Conservation (phyloP, 2,797 vertebrate species). For the Notamacropus eugenii region DNA sequence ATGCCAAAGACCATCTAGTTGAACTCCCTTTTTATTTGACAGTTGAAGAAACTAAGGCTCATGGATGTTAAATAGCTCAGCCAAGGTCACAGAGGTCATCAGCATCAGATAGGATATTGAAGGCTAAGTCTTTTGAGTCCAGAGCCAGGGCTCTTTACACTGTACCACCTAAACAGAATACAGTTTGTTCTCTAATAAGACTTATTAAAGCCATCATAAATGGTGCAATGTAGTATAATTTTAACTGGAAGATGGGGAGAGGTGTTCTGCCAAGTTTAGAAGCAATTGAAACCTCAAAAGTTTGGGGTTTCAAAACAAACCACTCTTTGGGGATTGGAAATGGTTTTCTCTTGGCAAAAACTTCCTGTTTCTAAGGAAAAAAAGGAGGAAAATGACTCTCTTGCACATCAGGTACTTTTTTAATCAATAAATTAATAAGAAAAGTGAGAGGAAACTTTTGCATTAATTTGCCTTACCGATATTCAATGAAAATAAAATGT, state of each 20-base stretch:
- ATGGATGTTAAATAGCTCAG: neutral
- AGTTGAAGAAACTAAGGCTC: neutral
- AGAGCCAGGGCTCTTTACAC: neutral
- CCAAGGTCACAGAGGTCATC: neutral
- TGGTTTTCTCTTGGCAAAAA: conserved; percentile 6
- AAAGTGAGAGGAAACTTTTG: conserved; percentile 47
- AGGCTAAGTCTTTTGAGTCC: neutral
- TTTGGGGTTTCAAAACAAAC: conserved; percentile 35
- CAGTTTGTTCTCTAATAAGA: neutral
- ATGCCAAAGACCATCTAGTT: neutral
- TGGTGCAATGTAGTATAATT: neutral
- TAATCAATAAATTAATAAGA: conserved; percentile 36
- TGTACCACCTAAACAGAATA: neutral
- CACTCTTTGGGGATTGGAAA: conserved; percentile 13
- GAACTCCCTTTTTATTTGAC: neutral
- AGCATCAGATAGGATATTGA: neutral
- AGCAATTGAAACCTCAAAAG: conserved; percentile 24
- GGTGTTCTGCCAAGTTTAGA: conserved; percentile 13
- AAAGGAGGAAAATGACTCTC: neutral
- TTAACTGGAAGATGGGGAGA: conserved; percentile 15
- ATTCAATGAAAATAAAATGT: conserved; percentile 1
- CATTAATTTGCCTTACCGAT: conserved; percentile 8
- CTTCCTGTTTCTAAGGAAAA: conserved; percentile 26
- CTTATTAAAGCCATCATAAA: conserved; percentile 23
- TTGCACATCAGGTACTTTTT: neutral